Evolutionary conservation across 1,140 invertebrate genomes (phyloP).

Genomic region (Gryon sp.): DNA sequence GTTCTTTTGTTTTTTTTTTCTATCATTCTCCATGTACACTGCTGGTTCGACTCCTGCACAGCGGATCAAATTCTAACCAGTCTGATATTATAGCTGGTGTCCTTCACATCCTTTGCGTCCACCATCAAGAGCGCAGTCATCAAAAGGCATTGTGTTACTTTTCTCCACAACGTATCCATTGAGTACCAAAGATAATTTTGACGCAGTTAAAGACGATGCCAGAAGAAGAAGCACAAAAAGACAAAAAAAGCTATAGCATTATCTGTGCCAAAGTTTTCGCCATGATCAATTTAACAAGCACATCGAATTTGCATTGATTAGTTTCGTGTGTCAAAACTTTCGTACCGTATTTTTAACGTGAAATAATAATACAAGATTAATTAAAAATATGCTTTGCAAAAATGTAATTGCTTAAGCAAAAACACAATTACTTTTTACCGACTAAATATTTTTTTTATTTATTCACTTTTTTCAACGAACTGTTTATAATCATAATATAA

Average conservation of each 20-base stretch:
- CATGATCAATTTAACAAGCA: conserved; percentile 66
- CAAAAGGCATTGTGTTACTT: conserved; percentile 74
- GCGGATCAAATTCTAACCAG: conserved; percentile 80
- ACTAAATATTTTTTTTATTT: no score
- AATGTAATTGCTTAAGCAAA: conserved; percentile 1
- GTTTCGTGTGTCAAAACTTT: conserved; percentile 36
- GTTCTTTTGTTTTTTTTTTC: conserved; percentile 59
- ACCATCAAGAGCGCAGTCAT: conserved; percentile 70
- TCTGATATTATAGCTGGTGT: conserved; percentile 77
- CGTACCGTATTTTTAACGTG: conserved; percentile 25
- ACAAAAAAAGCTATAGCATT: conserved; percentile 58
- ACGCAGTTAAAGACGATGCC: conserved; percentile 16
- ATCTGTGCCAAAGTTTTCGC: conserved; percentile 46
- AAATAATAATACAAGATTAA: conserved; percentile 32
- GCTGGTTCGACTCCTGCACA: conserved; percentile 73
- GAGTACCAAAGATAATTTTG: conserved; percentile 60
- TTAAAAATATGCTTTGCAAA: conserved; percentile 8
- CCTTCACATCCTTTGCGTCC: conserved; percentile 69
- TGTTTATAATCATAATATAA: conserved; percentile 28
- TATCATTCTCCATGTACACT: conserved; percentile 70
- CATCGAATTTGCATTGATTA: conserved; percentile 62
- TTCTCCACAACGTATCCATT: conserved; percentile 37
- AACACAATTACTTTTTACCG: neutral
- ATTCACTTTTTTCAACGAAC: neutral
- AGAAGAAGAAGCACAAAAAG: conserved; percentile 8